phyloP scores from a whole-genome alignment of 1,140 invertebrate species.

The Tetragnatha versicolor region DNA sequence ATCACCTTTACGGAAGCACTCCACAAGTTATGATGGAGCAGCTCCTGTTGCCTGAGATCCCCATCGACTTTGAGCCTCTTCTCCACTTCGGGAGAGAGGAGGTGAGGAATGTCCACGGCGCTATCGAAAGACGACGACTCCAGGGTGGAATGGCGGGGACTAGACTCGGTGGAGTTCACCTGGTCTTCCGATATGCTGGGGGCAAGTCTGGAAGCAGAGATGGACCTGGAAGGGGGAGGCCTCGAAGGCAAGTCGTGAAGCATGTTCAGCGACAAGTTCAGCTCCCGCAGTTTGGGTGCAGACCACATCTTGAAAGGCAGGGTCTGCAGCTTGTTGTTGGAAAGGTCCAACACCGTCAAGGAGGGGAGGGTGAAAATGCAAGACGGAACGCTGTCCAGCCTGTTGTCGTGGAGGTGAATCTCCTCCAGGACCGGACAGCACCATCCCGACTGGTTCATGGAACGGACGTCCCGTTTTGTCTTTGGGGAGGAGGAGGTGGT shows the following conservation, averaged over 20 bases:
- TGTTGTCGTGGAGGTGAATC: constrained; percentile 85
- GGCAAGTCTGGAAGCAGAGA: constrained; percentile 24
- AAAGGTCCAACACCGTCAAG: constrained; percentile 84
- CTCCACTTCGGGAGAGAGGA: constrained; percentile 43
- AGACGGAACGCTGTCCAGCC: constrained; percentile 79
- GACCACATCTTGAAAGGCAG: constrained; percentile 89
- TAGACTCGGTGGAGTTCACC: constrained; percentile 48
- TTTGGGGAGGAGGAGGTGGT: constrained; percentile 16
- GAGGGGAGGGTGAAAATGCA: constrained; percentile 80
- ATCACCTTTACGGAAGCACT: constrained; percentile 73
- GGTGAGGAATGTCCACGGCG: constrained; percentile 21
- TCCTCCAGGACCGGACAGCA: constrained; percentile 81
- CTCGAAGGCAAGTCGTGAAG: constrained; percentile 76
- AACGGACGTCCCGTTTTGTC: constrained; percentile 8
- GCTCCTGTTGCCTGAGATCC: constrained; percentile 62
- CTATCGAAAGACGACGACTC: constrained; percentile 35
- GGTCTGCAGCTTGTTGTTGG: constrained; percentile 90
- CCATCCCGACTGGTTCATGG: constrained; percentile 51
- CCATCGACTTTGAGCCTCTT: constrained; percentile 42
- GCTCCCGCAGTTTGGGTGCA: constrained; percentile 84
- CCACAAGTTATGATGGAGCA: constrained; percentile 78
- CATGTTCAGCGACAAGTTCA: constrained; percentile 92
- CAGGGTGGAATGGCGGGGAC: constrained; percentile 47
- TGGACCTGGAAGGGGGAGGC: constrained; percentile 37
- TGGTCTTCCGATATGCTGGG: constrained; percentile 51